Percentiles rank a stretch among this genome's conserved stretches.
Evolutionary conservation across 2,113 vertebrate species (phyloP).

Genomic region (Smithornis capensis): DNA sequence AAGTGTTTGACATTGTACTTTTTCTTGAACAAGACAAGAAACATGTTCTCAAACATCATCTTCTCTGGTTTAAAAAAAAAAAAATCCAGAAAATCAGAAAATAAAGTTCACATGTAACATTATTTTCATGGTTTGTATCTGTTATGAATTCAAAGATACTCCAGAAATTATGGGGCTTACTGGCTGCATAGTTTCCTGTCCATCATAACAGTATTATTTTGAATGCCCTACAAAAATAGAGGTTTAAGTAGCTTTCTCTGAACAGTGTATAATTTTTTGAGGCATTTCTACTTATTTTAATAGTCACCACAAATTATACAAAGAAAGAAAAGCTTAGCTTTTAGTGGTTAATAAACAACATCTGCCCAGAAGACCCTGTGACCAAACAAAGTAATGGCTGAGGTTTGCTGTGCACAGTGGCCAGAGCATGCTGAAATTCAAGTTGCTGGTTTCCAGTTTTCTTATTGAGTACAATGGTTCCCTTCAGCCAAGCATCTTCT

Average conservation of each 20-base stretch:
- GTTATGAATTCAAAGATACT: not conserved
- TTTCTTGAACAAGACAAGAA: not conserved
- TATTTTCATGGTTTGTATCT: not conserved
- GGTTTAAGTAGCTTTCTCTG: not conserved
- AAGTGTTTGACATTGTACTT: not conserved
- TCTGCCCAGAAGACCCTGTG: not conserved
- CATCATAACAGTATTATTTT: not conserved
- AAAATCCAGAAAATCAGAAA: not conserved
- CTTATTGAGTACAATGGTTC: not conserved
- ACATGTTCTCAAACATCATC: not conserved
- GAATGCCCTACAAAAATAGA: not conserved
- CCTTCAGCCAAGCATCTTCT: not conserved
- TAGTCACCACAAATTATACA: not conserved
- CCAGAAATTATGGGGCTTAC: slow-evolving; percentile 3
- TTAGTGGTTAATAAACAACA: slow-evolving; percentile 28
- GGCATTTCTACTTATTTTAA: not conserved
- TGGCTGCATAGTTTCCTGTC: slow-evolving; percentile 25
- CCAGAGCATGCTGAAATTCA: not conserved
- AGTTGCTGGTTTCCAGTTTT: not conserved
- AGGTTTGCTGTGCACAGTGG: not conserved
- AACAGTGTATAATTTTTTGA: slow-evolving; percentile 15
- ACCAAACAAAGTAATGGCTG: not conserved
- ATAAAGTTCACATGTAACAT: not conserved
- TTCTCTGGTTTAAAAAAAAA: not conserved
- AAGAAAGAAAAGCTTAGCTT: slow-evolving; percentile 1